A percentile compares a stretch with the other conserved stretches of the same genome.
These are phyloP conservation scores for Anguilla pacifica DNA, from an alignment of 2,797 vertebrate species.

Conservation along the genomic window DNA sequence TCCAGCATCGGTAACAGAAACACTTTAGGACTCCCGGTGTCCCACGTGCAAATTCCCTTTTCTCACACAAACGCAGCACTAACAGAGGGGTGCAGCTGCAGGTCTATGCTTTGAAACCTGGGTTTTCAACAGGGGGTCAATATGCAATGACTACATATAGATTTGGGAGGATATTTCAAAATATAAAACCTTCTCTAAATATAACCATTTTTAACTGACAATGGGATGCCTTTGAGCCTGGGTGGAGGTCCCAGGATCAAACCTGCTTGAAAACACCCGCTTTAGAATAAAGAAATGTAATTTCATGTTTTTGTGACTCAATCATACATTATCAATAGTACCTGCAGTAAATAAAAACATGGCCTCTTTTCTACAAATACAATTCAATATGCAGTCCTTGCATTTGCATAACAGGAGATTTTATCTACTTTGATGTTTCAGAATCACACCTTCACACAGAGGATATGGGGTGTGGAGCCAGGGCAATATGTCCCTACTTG, in stretches of 20 bases:
- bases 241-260: too few relatives aligned
- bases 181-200: too few relatives aligned
- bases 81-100: not conserved
- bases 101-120: not conserved
- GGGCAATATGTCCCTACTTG: not conserved
- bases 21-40: not conserved
- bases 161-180: too few relatives aligned
- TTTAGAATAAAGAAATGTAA: too few relatives aligned
- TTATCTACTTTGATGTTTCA: not conserved
- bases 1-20: not conserved
- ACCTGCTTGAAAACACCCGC: too few relatives aligned
- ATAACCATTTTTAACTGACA: too few relatives aligned
- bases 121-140: too few relatives aligned
- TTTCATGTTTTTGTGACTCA: too few relatives aligned
- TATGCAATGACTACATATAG: too few relatives aligned
- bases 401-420: not conserved
- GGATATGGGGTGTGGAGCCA: not conserved
- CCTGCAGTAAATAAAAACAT: not conserved
- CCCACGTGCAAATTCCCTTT: too few relatives aligned
- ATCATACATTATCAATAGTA: too few relatives aligned
- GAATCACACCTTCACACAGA: not conserved
- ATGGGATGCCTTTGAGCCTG: too few relatives aligned
- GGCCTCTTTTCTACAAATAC: not conserved
- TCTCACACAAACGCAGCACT: not conserved
- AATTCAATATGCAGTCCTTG: not conserved